phyloP scores from a whole-genome alignment of 2,113 vertebrate genomes.

The Gnathonemus echidnorhynchus region DNA sequence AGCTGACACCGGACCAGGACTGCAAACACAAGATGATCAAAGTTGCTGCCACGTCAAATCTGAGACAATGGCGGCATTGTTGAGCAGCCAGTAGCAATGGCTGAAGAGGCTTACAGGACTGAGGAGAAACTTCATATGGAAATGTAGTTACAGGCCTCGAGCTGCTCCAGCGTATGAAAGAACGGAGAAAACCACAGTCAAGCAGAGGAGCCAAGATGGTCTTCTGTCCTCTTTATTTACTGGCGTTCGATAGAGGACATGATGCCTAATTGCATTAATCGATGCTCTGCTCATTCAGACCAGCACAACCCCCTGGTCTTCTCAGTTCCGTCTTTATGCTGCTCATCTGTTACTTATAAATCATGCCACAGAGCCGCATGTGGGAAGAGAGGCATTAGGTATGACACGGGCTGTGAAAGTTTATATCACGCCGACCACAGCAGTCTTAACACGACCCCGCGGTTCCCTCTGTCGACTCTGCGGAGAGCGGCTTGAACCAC shows the following conservation, averaged over 20 bases:
- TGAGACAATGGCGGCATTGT: constrained; percentile 34
- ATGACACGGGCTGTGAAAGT: constrained; percentile 67
- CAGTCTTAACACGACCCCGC: constrained; percentile 30
- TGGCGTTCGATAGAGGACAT: neutral
- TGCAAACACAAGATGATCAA: constrained; percentile 32
- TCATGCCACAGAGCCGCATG: constrained; percentile 60
- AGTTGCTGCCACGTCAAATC: constrained; percentile 30
- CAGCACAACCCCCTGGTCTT: constrained; percentile 32
- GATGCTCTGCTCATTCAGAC: constrained; percentile 37
- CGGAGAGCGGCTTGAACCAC: constrained; percentile 52
- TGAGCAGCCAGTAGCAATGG: neutral
- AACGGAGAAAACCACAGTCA: neutral
- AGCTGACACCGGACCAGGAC: constrained; percentile 18
- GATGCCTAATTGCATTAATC: constrained; percentile 18
- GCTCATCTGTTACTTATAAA: constrained; percentile 72
- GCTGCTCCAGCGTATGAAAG: neutral
- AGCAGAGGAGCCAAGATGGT: neutral
- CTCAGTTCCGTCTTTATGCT: neutral
- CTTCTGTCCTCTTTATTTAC: neutral
- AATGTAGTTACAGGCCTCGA: constrained; percentile 17
- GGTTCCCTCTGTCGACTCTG: neutral
- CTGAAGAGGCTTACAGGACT: constrained; percentile 4
- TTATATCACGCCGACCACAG: constrained; percentile 59
- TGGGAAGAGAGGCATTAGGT: constrained; percentile 71
- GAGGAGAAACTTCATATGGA: neutral